These are phyloP conservation scores for Xylota segnis DNA, from an alignment of 2,888 invertebrate species.

Conservation along the genomic window DNA sequence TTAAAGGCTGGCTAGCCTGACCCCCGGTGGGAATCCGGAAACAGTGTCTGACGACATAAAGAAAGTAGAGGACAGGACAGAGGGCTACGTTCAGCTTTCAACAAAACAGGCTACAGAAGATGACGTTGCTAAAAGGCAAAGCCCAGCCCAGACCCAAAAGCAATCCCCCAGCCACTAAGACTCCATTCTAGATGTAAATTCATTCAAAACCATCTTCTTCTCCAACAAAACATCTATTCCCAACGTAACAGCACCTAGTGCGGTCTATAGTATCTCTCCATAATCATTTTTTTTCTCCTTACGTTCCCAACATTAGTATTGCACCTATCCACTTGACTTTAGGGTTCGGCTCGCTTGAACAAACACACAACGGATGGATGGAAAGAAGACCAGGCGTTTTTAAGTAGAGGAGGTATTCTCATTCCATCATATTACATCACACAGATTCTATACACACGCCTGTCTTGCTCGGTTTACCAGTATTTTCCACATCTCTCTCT, in stretches of 20 bases:
- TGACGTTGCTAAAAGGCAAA: too few species aligned
- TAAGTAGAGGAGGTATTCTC: conserved; percentile 12
- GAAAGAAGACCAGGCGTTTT: conserved; percentile 50
- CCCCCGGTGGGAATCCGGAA: too few species aligned
- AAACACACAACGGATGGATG: conserved; percentile 46
- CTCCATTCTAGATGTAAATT: not conserved
- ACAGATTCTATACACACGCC: conserved; percentile 30
- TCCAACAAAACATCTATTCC: not conserved
- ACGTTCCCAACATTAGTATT: conserved; percentile 13
- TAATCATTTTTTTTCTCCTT: not conserved
- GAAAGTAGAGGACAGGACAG: too few species aligned
- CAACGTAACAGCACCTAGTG: not conserved
- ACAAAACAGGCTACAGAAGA: too few species aligned
- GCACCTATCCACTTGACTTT: conserved; percentile 53
- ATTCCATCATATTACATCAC: conserved; percentile 57
- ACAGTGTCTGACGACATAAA: too few species aligned
- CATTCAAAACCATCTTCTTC: not conserved
- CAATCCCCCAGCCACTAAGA: not conserved
- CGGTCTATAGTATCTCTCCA: not conserved
- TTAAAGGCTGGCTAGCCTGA: too few species aligned
- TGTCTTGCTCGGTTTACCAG: conserved; percentile 20
- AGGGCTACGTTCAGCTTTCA: too few species aligned
- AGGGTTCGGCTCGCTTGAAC: conserved; percentile 33
- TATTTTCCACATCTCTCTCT: conserved; percentile 19
- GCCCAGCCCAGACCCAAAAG: too few species aligned